phyloP scores from a whole-genome alignment of 1,140 invertebrate species.

The Formica selysi region DNA sequence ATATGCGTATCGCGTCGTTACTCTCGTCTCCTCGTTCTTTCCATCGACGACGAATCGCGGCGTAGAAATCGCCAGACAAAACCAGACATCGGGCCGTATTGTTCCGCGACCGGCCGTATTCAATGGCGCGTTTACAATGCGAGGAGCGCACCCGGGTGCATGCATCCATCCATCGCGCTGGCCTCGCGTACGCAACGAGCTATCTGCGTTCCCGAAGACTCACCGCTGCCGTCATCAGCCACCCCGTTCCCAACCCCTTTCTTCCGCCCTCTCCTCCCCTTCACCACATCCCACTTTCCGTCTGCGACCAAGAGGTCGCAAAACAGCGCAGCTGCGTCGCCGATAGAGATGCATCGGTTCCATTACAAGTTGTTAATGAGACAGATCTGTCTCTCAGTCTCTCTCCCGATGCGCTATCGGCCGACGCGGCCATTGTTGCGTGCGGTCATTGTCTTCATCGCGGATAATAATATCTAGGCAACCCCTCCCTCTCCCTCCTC shows the following conservation, averaged over 20 bases:
- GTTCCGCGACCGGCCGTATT: slow-evolving; percentile 69
- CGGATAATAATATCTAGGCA: slow-evolving; percentile 75
- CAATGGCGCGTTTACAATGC: slow-evolving; percentile 77
- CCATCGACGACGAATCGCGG: slow-evolving; percentile 64
- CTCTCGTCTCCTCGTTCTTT: slow-evolving; percentile 71
- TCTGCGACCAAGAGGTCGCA: slow-evolving; percentile 37
- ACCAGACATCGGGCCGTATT: slow-evolving; percentile 73
- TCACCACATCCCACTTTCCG: no score
- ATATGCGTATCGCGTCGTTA: slow-evolving; percentile 51
- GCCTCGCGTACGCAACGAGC: slow-evolving; percentile 49
- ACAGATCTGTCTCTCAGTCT: slow-evolving; percentile 69
- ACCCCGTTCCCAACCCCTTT: slow-evolving; percentile 19
- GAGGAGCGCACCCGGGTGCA: slow-evolving; percentile 35
- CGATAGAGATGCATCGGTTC: slow-evolving; percentile 65
- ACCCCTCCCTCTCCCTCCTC: neutral
- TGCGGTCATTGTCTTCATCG: slow-evolving; percentile 73
- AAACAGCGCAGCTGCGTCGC: slow-evolving; percentile 45
- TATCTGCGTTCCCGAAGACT: slow-evolving; percentile 45
- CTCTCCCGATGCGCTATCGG: slow-evolving; percentile 60
- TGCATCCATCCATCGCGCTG: slow-evolving; percentile 14
- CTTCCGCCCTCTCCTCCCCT: neutral
- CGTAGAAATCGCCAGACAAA: slow-evolving; percentile 77
- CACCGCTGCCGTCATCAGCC: neutral
- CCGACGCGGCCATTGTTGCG: slow-evolving; percentile 64
- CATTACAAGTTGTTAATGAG: slow-evolving; percentile 80